A percentile compares a stretch with the other conserved stretches of the same genome.
These are phyloP conservation scores for Centropus unirufus DNA, from an alignment of 2,113 vertebrate genomes.

Conservation along the genomic window DNA sequence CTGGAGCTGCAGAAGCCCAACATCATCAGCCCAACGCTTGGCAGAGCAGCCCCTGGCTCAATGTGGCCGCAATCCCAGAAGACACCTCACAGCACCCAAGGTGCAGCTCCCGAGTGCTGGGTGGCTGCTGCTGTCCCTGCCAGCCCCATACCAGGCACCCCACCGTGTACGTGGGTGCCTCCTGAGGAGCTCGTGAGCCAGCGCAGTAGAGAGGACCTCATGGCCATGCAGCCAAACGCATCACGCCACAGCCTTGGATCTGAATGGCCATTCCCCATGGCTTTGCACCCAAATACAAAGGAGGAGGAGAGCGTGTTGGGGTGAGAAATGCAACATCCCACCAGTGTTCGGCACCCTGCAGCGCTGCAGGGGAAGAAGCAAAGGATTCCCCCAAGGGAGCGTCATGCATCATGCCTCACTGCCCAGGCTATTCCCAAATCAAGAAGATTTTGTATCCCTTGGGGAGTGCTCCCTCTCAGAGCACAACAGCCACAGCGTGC, in stretches of 20 bases:
- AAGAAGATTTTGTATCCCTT: neutral
- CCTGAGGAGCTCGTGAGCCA: fast-evolving
- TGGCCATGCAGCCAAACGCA: neutral
- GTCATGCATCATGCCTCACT: fast-evolving
- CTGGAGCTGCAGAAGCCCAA: constrained; percentile 23
- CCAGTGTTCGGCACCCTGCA: fast-evolving
- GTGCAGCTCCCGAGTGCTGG: neutral
- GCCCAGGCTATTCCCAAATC: neutral
- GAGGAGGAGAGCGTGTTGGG: neutral
- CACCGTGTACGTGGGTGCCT: fast-evolving
- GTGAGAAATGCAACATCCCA: neutral
- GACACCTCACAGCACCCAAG: neutral
- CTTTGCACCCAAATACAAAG: fast-evolving
- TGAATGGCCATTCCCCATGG: neutral
- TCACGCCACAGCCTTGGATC: fast-evolving
- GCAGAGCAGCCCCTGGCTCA: neutral
- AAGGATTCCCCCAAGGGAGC: neutral
- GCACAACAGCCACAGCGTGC: fast-evolving
- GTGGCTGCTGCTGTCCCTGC: neutral
- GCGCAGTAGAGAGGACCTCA: neutral
- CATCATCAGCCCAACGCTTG: neutral
- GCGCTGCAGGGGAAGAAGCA: neutral
- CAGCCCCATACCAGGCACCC: fast-evolving
- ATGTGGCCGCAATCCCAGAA: neutral
- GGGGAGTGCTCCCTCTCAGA: neutral